These are phyloP conservation scores for Fringilla coelebs DNA, from an alignment of 2,797 vertebrate species.

Conservation along the genomic window DNA sequence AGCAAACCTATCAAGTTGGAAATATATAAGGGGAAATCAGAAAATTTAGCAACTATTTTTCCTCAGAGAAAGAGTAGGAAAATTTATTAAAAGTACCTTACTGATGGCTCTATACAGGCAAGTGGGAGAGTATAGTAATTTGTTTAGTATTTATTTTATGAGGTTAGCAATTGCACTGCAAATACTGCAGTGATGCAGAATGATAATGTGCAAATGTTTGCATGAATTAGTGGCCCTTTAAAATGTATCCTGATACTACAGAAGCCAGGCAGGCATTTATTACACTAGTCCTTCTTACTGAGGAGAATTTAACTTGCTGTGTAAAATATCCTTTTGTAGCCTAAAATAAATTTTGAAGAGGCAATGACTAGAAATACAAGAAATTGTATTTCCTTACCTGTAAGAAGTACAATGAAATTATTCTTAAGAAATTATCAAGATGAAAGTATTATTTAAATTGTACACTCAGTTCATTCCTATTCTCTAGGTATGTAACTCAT, in stretches of 20 bases:
- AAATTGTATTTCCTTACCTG: not conserved
- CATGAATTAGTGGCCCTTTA: not conserved
- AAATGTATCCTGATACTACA: not conserved
- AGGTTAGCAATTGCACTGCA: not conserved
- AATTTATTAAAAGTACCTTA: not conserved
- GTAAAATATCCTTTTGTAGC: not conserved
- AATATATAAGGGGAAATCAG: not conserved
- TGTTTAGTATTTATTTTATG: not conserved
- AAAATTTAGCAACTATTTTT: not conserved
- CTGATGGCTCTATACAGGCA: not conserved
- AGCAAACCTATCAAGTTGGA: not conserved
- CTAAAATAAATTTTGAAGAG: not conserved
- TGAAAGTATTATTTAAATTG: not conserved
- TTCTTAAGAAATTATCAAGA: not conserved
- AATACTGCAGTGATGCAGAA: not conserved
- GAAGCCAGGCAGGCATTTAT: not conserved
- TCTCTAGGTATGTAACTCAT: not conserved
- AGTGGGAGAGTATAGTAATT: not conserved
- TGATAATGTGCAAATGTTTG: not conserved
- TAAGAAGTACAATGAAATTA: not conserved
- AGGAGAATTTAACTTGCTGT: not conserved
- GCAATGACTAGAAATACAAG: not conserved
- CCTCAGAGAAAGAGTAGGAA: not conserved
- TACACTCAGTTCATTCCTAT: not conserved
- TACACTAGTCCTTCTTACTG: not conserved